Conservation (phyloP, 2,113 vertebrate species). For the Malurus elegans region DNA sequence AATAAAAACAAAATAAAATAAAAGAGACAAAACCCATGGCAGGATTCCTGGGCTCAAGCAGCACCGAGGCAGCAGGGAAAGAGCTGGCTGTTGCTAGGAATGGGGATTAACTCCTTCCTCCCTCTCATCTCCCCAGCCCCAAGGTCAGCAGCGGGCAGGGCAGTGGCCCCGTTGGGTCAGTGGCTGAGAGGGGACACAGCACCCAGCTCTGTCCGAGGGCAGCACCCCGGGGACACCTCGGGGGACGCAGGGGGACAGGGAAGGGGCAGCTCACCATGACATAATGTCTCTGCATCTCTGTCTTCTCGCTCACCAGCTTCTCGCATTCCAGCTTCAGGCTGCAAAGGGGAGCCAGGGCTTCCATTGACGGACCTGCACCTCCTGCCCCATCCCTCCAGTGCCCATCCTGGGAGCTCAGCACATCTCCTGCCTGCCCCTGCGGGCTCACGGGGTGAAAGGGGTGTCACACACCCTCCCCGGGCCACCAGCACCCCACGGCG, state of each 20-base stretch:
- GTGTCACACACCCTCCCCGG: background rate
- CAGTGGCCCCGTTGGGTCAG: fast-evolving
- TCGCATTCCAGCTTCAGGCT: slow-evolving; percentile 83
- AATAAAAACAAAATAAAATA: background rate
- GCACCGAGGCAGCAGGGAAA: background rate
- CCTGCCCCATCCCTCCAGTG: background rate
- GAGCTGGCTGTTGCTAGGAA: background rate
- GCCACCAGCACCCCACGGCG: background rate
- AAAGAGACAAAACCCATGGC: background rate
- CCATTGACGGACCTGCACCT: fast-evolving
- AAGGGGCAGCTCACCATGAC: slow-evolving; percentile 75
- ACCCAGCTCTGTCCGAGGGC: fast-evolving
- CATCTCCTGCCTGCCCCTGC: background rate
- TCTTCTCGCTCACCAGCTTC: slow-evolving; percentile 81
- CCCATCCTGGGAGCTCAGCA: fast-evolving
- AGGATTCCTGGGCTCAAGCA: background rate
- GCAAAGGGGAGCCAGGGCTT: background rate
- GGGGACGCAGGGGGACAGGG: background rate
- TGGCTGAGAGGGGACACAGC: background rate
- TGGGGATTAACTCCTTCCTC: background rate
- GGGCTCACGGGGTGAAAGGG: fast-evolving
- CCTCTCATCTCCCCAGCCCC: background rate
- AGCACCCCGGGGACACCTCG: background rate
- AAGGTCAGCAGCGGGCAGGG: background rate
- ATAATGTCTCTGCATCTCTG: slow-evolving; percentile 81